Evolutionary conservation across 2,888 invertebrate species (phyloP).

Genomic region (Melieria picta): DNA sequence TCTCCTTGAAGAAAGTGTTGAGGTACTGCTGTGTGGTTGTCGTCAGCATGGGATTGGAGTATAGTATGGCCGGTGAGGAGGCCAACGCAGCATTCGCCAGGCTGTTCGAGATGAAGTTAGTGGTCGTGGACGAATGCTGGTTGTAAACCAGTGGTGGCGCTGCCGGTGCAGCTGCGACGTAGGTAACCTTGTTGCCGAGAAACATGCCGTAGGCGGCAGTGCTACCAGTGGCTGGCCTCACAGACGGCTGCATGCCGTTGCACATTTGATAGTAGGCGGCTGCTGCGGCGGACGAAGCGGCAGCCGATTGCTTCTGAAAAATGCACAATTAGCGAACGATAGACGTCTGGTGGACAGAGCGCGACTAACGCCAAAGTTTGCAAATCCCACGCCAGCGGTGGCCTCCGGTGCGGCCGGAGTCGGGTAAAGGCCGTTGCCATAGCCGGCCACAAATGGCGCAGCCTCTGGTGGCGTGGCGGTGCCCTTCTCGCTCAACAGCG

Average conservation of each 20-base stretch:
- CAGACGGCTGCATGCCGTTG: constrained; percentile 39
- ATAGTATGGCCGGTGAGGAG: constrained; percentile 45
- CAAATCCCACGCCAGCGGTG: constrained; percentile 22
- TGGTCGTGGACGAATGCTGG: constrained; percentile 45
- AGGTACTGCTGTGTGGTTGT: constrained; percentile 49
- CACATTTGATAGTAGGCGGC: constrained; percentile 45
- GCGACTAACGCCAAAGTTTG: constrained; percentile 39
- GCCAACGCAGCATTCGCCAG: constrained; percentile 45
- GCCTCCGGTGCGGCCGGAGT: constrained; percentile 22
- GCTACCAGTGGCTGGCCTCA: constrained; percentile 33
- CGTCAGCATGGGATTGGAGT: constrained; percentile 50
- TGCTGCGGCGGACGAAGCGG: constrained; percentile 34
- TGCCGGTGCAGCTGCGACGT: constrained; percentile 43
- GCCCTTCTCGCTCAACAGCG: constrained; percentile 36
- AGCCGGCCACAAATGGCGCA: constrained; percentile 19
- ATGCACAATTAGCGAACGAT: not conserved
- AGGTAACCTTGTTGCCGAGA: constrained; percentile 46
- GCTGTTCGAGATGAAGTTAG: constrained; percentile 46
- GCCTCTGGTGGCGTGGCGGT: constrained; percentile 10
- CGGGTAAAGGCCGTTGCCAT: constrained; percentile 36
- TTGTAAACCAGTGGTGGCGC: constrained; percentile 43
- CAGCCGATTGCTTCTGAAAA: constrained; percentile 29
- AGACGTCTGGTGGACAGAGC: constrained; percentile 6
- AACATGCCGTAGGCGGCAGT: constrained; percentile 43
- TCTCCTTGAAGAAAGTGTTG: constrained; percentile 50